Conservation (phyloP, 1,140 invertebrate genomes). For the Leptinotarsa defecta region DNA sequence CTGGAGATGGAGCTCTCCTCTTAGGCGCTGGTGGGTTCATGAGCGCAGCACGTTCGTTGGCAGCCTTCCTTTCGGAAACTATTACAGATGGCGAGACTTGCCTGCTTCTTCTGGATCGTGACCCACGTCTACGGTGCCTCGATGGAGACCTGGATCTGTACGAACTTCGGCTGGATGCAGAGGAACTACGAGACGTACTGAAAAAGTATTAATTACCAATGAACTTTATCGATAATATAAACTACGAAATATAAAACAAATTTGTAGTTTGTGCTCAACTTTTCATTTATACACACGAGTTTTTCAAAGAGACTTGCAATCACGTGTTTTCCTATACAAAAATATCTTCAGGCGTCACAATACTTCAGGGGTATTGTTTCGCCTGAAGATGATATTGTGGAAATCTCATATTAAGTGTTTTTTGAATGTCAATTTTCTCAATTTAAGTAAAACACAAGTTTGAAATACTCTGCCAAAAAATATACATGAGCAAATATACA, state of each 20-base stretch:
- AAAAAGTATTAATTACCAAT: constrained; percentile 14
- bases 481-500: too few species aligned
- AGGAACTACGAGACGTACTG: constrained; percentile 53
- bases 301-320: too few species aligned
- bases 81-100: constrained; percentile 64
- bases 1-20: constrained; percentile 58
- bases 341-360: too few species aligned
- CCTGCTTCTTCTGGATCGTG: constrained; percentile 34
- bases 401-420: too few species aligned
- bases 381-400: too few species aligned
- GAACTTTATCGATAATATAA: too few species aligned
- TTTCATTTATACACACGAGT: constrained; percentile 26
- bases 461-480: too few species aligned
- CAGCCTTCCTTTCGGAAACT: constrained; percentile 63
- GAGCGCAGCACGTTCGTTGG: constrained; percentile 64
- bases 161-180: constrained; percentile 56
- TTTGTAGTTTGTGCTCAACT: neutral
- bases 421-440: too few species aligned
- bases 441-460: too few species aligned
- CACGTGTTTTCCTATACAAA: too few species aligned
- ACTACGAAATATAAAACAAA: too few species aligned
- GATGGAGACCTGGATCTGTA: constrained; percentile 61
- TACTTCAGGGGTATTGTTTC: too few species aligned
- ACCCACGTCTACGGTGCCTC: constrained; percentile 52
- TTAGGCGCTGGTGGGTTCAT: constrained; percentile 73